Percentiles rank a stretch among this genome's conserved stretches.
These are phyloP conservation scores for Aphelocoma coerulescens DNA, from an alignment of 2,113 vertebrate genomes.

Conservation along the genomic window DNA sequence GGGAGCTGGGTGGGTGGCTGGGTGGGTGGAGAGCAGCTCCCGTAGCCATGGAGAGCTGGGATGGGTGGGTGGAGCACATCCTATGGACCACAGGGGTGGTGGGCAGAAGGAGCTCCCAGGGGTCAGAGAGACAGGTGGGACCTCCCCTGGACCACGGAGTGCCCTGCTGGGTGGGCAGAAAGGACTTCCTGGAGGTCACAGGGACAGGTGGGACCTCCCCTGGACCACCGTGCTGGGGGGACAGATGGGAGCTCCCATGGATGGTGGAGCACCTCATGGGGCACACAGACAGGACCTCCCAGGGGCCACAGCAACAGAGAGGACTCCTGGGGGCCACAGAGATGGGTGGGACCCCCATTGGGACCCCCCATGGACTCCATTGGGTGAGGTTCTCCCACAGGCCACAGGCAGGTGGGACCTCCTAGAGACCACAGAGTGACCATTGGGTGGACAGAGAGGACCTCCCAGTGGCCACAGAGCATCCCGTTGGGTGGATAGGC, in stretches of 20 bases:
- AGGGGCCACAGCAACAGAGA: neutral
- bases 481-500: neutral
- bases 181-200: fast-evolving
- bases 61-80: neutral
- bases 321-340: neutral
- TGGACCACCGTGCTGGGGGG: fast-evolving
- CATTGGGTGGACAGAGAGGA: neutral
- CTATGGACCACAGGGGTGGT: fast-evolving
- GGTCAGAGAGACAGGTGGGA: neutral
- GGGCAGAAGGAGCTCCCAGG: neutral
- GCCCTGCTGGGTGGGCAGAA: neutral
- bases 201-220: no score
- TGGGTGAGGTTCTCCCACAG: neutral
- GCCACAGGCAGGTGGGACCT: neutral
- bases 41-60: neutral
- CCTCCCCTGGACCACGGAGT: neutral
- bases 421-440: neutral
- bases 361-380: fast-evolving
- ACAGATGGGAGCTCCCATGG: fast-evolving
- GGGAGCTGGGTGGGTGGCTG: neutral
- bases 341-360: neutral
- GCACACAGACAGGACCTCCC: neutral
- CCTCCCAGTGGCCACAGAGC: neutral
- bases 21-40: neutral
- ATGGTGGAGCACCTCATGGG: neutral